Evolutionary conservation across 2,888 invertebrate genomes (phyloP), one percentile per base, ranked within the genome.

Genomic region (Acronicta aceris): DNA sequence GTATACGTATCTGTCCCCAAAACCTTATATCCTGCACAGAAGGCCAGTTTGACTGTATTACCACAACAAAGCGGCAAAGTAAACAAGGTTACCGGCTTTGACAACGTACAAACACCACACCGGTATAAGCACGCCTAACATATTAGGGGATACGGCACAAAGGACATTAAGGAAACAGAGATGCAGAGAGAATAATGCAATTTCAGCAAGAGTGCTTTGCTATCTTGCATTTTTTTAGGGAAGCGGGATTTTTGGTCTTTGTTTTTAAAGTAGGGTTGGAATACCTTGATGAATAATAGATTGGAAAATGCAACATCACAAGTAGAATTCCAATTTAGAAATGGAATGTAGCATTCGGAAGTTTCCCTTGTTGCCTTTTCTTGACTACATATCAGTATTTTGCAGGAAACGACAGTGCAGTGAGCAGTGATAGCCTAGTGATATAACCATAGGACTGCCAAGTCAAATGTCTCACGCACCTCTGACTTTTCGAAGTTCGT

Each of bases 61-160:
- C 56, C 73, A 52, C 67, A 40, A 45, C 72, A 73, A 73, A 73
- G 59, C 9, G 42, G 5, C 10, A 49, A 50, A 38, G n/a, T 6
- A 49, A 65, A 72, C 36, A 13, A 7, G 51, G 61, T 66, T 62
- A 59, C 43, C 5, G 52, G 27, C 46, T 56, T 51, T 59, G 61
- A 5, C 48, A 49, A 30, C 36, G 13, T 13, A 48, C 61, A 50
- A 55, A 55, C 57, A 49, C 2, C 42, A 0, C 40, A 21, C 21
- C 21, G 21, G 21, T 72, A 30, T 42, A 38, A 33, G 12, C 45
- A 12, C 36, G n/a, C 38, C 38, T 13, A 40, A 30, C 27, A 53
- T 36, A 52, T 67, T 65, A 42, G 15, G 40, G 21, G 9, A 25
- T 15, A 15, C 42, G 36, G 16, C 42, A 47, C 50, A 71, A 33